These are phyloP conservation scores for Tachycineta bicolor DNA, from an alignment of 2,113 vertebrate genomes.

Conservation along the genomic window DNA sequence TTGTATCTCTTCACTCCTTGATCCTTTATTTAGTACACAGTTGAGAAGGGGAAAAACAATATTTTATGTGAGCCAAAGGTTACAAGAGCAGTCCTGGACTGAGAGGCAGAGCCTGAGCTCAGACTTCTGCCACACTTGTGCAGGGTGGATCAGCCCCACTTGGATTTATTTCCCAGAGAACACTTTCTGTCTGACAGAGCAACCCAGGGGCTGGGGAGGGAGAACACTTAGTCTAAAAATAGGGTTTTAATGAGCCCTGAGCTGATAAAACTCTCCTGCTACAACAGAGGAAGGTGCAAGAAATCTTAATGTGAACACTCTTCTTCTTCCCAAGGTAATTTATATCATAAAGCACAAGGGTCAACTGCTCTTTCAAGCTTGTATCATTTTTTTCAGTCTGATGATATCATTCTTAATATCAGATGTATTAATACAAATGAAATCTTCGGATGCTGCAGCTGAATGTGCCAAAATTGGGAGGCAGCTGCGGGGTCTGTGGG, in stretches of 20 bases:
- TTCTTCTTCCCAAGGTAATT: background rate
- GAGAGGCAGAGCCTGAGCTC: background rate
- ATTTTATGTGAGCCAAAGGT: background rate
- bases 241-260: background rate
- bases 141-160: background rate
- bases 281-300: background rate
- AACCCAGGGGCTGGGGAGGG: background rate
- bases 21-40: conserved; percentile 17
- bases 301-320: background rate
- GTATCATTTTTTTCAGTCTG: background rate
- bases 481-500: conserved; percentile 15
- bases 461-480: background rate
- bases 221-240: background rate
- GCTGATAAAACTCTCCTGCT: background rate
- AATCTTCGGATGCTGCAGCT: background rate
- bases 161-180: background rate
- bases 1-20: conserved; percentile 14
- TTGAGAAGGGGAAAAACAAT: background rate
- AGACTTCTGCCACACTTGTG: background rate
- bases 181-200: background rate
- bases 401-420: background rate
- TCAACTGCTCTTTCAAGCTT: background rate
- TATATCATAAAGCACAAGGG: background rate
- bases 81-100: background rate
- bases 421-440: background rate